Base-by-base conservation (phyloP, 2,888 invertebrate species). In the Congeria kusceri region DNA sequence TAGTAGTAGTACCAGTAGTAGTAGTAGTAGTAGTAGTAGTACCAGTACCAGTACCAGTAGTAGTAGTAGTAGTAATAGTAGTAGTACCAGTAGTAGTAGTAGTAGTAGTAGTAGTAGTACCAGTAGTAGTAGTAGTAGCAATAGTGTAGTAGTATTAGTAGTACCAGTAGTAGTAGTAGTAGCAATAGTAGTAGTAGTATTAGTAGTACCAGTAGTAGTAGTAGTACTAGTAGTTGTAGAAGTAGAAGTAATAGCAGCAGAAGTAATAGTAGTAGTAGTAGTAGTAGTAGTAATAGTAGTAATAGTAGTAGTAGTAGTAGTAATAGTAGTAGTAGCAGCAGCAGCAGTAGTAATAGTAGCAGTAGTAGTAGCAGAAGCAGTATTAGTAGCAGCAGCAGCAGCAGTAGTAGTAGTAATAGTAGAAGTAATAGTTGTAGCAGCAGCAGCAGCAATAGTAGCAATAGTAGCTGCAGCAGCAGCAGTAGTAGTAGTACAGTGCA, bases 1-100 rank as follows among this genome's bases (percentile, higher is more conserved):
- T 49, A 49, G 49, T 49, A 49, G 49, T 49, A 9, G 49, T 49
- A 49, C 7, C 15, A 49, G 49, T 49, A 49, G 49, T 49, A 49
- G 49, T 49, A 49, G 49, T 49, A 49, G 49, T 49, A 49, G 49
- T 49, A 49, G 49, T 49, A 49, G 49, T 49, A 49, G 49, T 49
- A 49, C 7, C 15, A 49, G 49, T 9, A 49, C 7, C 15, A 49
- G 49, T 49, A 49, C 7, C 15, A 49, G 49, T 20, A 49, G 49
- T 49, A 49, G 49, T 49, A 49, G 49, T 49, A 9, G 49, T 9
- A 49, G 49, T 49, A 20, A 15, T 49, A 49, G 49, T 49, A 49
- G 49, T 49, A 49, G 49, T 49, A 49, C 7, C 15, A 9, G 49
- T 49, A 49, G 49, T 49, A 49, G 49, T 49, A 49, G 49, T 49